Evolutionary conservation across 2,113 vertebrate genomes (phyloP).

Genomic region (Neodontobutis hainanensis): DNA sequence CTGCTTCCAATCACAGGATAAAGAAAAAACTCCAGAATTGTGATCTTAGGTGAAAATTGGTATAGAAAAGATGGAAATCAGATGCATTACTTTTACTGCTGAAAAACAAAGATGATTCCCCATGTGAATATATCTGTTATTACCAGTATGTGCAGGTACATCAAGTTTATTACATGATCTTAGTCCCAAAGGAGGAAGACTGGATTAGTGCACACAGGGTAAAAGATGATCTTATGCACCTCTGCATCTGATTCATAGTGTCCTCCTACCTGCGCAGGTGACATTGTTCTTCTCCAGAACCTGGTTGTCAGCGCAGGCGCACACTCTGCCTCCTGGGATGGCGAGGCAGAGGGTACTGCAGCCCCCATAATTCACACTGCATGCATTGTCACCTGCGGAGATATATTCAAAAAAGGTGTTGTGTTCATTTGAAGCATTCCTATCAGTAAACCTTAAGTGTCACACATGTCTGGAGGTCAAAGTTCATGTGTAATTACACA

Average conservation of each 20-base stretch:
- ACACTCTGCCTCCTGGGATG: conserved; percentile 93
- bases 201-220: conserved; percentile 29
- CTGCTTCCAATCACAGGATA: no score
- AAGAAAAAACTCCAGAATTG: no score
- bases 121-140: conserved; percentile 44
- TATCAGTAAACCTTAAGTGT: conserved; percentile 15
- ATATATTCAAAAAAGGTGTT: conserved; percentile 58
- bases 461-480: conserved; percentile 17
- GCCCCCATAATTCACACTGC: conserved; percentile 94
- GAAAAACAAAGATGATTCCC: conserved; percentile 31
- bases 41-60: no score
- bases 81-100: conserved; percentile 7
- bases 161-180: conserved; percentile 35
- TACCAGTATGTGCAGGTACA: conserved; percentile 34
- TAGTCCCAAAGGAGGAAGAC: conserved; percentile 40
- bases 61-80: neutral
- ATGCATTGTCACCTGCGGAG: conserved; percentile 91
- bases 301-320: conserved; percentile 97
- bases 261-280: conserved; percentile 89
- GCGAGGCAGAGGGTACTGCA: conserved; percentile 93
- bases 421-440: conserved; percentile 56
- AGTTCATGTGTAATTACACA: conserved; percentile 8
- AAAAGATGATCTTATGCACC: conserved; percentile 37
- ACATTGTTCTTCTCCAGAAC: conserved; percentile 92
- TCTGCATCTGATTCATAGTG: conserved; percentile 63